Evolutionary conservation across 2,113 vertebrate species (phyloP), one percentile per base, ranked within the genome.

Genomic region (Origma solitaria): DNA sequence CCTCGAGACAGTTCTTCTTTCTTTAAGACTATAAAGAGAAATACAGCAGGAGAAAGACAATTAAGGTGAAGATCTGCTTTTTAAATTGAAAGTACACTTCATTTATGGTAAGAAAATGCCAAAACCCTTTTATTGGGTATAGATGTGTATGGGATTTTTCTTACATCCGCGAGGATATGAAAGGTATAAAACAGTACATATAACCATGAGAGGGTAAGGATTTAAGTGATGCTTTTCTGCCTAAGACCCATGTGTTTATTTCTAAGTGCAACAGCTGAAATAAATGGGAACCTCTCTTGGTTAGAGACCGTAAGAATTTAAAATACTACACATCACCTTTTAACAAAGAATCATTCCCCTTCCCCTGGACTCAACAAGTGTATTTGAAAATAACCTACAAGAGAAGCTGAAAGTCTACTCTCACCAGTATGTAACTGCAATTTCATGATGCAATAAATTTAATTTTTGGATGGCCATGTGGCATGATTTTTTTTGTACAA

Each of bases 51-150:
- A 69, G 28, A 79, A 88, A 80, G 57, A 86, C 58, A 80, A 78
- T 75, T 75, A 87, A 57, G 25, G 31, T 60, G 45, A 95, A 86
- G 45, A 76, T 72, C 90, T 87, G 84, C 31, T 92, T 94, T 95
- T 93, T 31, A 69, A 90, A 90, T 79, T 76, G 20, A 37, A 90
- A 94, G 53, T 72, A 69, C n/a, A 23, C 4, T 76, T 64, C 15
- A 57, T 8, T 76, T 57, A 72, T 0, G 4, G 28, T 60, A 82
- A 76, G 31, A 87, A 93, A 92, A 69, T 21, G 56, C 6, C 57
- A 21, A 71, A 54, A 6, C 11, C 24, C 79, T 93, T 82, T 68
- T 82, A 20, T 89, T 89, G 68, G 33, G 12, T 71, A 82, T 13
- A 75, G 40, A 69, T 76, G 13, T 13, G 5, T 37, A 85, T 18